Evolutionary conservation across 2,113 vertebrate genomes (phyloP).

Genomic region (Deroptyus accipitrinus): DNA sequence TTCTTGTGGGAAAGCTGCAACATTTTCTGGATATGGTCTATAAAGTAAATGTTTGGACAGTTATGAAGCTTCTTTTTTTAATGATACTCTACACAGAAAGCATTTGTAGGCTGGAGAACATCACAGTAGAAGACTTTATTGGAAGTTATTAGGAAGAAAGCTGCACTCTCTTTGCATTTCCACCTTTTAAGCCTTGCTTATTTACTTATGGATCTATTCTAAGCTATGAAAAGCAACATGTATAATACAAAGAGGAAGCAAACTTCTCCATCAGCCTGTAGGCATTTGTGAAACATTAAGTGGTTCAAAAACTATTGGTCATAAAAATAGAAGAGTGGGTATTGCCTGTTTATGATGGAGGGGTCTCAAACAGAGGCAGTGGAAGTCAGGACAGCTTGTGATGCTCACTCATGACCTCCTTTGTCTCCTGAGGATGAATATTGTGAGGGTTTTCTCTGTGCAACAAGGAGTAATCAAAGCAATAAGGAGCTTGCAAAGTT

Average conservation of each 20-base stretch:
- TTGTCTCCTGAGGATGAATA: not conserved
- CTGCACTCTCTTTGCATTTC: not conserved
- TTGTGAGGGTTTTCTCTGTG: not conserved
- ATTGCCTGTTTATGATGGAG: not conserved
- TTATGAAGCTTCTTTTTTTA: not conserved
- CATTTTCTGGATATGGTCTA: not conserved
- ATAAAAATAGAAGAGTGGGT: not conserved
- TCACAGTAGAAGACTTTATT: not conserved
- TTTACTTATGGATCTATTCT: not conserved
- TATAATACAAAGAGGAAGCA: not conserved
- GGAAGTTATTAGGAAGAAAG: not conserved
- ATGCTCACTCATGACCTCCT: not conserved
- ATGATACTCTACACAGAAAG: not conserved
- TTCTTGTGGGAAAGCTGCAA: not conserved
- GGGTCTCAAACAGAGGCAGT: not conserved
- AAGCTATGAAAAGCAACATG: not conserved
- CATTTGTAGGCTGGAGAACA: not conserved
- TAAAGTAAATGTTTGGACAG: not conserved
- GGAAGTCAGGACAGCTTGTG: fast-evolving
- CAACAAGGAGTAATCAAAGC: not conserved
- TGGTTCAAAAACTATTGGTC: not conserved
- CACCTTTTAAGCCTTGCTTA: not conserved
- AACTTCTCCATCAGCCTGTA: not conserved
- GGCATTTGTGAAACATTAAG: not conserved
- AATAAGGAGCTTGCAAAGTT: not conserved